These are phyloP conservation scores for Donacobius atricapilla DNA, from an alignment of 2,113 vertebrate species.

Conservation along the genomic window DNA sequence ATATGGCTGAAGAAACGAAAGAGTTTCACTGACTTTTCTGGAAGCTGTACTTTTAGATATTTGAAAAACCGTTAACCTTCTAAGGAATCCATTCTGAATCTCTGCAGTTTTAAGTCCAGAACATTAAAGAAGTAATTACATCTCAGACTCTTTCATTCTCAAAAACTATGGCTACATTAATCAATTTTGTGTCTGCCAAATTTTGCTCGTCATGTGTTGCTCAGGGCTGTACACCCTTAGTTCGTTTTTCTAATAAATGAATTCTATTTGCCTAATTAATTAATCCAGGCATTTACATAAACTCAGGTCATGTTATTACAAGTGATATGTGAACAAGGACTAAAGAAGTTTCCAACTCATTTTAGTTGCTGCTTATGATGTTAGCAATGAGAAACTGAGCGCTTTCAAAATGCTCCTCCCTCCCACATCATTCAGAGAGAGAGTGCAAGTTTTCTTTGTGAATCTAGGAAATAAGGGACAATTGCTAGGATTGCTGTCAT, in stretches of 20 bases:
- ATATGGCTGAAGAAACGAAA: not conserved
- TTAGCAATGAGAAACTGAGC: not conserved
- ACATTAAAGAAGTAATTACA: not conserved
- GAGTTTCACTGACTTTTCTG: not conserved
- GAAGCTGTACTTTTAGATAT: not conserved
- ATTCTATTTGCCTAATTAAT: not conserved
- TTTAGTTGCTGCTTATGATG: not conserved
- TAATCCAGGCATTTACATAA: not conserved
- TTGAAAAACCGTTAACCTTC: not conserved
- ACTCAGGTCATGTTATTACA: not conserved
- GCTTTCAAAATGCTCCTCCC: not conserved
- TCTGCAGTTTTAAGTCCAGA: not conserved
- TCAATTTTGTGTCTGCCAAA: not conserved
- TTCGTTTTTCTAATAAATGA: accelerated
- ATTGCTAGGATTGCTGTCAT: not conserved
- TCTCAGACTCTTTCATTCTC: not conserved
- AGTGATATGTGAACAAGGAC: not conserved
- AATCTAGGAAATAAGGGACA: not conserved
- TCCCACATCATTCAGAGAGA: not conserved
- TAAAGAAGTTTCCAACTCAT: not conserved
- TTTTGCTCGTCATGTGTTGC: not conserved
- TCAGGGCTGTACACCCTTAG: not conserved
- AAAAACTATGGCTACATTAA: not conserved
- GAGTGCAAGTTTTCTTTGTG: not conserved
- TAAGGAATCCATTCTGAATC: not conserved